phyloP scores from a whole-genome alignment of 2,113 vertebrate species.

The Varanus salvator region DNA sequence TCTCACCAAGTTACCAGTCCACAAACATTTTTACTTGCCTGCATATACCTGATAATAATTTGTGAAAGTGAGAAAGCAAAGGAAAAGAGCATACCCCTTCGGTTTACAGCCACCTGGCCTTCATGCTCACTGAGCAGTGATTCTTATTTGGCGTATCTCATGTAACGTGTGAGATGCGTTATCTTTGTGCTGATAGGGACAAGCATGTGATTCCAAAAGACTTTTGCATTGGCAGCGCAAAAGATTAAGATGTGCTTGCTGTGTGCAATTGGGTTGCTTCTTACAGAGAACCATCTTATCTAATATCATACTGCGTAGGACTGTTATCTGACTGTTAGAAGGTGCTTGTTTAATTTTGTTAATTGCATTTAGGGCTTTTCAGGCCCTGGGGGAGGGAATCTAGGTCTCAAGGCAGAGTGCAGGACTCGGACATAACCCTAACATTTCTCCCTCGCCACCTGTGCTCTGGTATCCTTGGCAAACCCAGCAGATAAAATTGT shows the following conservation, averaged over 20 bases:
- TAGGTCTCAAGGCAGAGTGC: background rate
- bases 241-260: background rate
- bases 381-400: background rate
- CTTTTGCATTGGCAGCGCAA: background rate
- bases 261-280: background rate
- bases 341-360: background rate
- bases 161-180: background rate
- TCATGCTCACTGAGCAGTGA: background rate
- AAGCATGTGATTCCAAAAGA: background rate
- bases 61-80: background rate
- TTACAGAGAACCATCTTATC: background rate
- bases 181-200: background rate
- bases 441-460: background rate
- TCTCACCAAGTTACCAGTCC: background rate
- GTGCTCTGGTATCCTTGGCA: background rate
- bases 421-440: background rate
- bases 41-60: background rate
- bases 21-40: background rate
- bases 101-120: no score
- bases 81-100: background rate
- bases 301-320: background rate
- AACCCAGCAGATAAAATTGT: background rate
- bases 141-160: background rate
- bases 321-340: background rate
- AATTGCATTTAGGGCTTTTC: no score